Conservation (phyloP, 1,140 invertebrate genomes). For the Drosophila prosaltans region DNA sequence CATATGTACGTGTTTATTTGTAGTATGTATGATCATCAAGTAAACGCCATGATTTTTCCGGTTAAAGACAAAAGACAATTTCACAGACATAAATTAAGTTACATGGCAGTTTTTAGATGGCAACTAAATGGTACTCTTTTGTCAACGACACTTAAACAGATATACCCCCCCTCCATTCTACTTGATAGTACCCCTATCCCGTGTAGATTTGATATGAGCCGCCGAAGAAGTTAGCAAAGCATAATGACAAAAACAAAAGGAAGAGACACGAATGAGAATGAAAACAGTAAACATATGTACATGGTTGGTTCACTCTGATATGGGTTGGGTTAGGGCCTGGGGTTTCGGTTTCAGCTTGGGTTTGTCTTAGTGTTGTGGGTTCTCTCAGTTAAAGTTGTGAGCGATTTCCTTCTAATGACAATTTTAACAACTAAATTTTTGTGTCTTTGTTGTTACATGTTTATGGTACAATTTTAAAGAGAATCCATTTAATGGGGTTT, state of each 20-base stretch:
- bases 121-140: slow-evolving; percentile 48
- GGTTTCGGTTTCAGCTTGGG: neutral
- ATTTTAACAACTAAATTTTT: slow-evolving; percentile 67
- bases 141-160: slow-evolving; percentile 14
- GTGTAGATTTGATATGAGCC: too few species aligned
- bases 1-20: too few species aligned
- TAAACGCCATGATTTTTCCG: slow-evolving; percentile 54
- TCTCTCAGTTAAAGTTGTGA: slow-evolving; percentile 42
- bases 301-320: slow-evolving; percentile 24
- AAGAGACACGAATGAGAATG: neutral
- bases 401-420: slow-evolving; percentile 71
- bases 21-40: slow-evolving; percentile 26
- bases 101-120: slow-evolving; percentile 49
- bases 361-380: neutral
- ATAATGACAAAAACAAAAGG: slow-evolving; percentile 17
- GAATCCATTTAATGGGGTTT: slow-evolving; percentile 44
- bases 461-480: slow-evolving; percentile 50
- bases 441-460: slow-evolving; percentile 44
- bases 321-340: slow-evolving; percentile 5
- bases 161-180: neutral
- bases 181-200: neutral
- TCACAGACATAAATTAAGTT: slow-evolving; percentile 61
- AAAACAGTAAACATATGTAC: neutral
- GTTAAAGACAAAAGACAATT: slow-evolving; percentile 38
- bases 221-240: slow-evolving; percentile 12